Conservation (phyloP, 2,113 vertebrate species). For the Trogon surrucura region DNA sequence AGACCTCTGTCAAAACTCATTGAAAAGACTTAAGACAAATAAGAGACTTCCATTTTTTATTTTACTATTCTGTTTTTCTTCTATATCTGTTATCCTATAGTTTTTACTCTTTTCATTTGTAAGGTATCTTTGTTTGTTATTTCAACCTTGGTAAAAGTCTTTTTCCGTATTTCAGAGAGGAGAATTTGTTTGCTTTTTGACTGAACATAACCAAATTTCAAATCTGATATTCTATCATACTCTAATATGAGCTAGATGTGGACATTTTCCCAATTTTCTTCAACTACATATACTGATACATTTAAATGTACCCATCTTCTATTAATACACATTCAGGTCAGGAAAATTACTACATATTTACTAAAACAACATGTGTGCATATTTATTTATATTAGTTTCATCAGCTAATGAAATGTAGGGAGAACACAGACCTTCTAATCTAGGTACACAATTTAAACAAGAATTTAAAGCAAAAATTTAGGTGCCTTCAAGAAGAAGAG, state of each 20-base stretch:
- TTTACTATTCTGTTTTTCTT: not conserved
- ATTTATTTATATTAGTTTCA: not conserved
- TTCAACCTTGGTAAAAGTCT: not conserved
- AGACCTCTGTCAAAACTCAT: not conserved
- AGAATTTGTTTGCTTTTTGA: not conserved
- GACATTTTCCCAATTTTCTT: not conserved
- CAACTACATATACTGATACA: not conserved
- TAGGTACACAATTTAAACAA: not conserved
- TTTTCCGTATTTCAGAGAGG: not conserved
- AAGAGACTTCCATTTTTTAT: not conserved
- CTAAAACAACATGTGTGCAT: not conserved
- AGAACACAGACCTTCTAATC: not conserved
- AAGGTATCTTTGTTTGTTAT: not conserved
- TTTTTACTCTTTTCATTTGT: not conserved
- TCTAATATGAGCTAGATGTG: not conserved
- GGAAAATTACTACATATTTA: not conserved
- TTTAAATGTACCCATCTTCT: not conserved
- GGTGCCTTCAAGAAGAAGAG: not conserved
- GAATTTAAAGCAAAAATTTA: not conserved
- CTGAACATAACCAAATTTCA: not conserved
- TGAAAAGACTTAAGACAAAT: not conserved
- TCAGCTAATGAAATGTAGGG: not conserved
- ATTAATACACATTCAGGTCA: conserved; percentile 9
- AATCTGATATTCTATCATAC: not conserved
- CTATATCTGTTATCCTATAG: rapidly evolving